phyloP scores from a whole-genome alignment of 2,113 vertebrate species.

The cattle (Bos taurus) region ARS-UCD2.0 NC_037334.1:41039501-41040000 shows the following conservation, averaged over 20 bases:
- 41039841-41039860: not conserved
- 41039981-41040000: not conserved
- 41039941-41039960: not conserved
- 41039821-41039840: not conserved
- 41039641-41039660: not conserved
- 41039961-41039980: not conserved
- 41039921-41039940: not conserved
- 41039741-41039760: not conserved
- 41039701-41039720: not conserved
- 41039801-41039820: not conserved
- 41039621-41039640: not conserved
- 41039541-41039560: not conserved
- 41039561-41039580: not conserved
- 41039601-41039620: not conserved
- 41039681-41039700: not conserved
- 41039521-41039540: not conserved
- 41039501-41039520: too few relatives aligned
- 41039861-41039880: not conserved
- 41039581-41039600: not conserved
- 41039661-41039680: not conserved
- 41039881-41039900: not conserved
- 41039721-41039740: not conserved
- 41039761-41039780: not conserved
- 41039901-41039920: not conserved
- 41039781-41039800: not conserved